Evolutionary conservation across 2,113 vertebrate genomes (phyloP).

Genomic region (Tichodroma muraria): DNA sequence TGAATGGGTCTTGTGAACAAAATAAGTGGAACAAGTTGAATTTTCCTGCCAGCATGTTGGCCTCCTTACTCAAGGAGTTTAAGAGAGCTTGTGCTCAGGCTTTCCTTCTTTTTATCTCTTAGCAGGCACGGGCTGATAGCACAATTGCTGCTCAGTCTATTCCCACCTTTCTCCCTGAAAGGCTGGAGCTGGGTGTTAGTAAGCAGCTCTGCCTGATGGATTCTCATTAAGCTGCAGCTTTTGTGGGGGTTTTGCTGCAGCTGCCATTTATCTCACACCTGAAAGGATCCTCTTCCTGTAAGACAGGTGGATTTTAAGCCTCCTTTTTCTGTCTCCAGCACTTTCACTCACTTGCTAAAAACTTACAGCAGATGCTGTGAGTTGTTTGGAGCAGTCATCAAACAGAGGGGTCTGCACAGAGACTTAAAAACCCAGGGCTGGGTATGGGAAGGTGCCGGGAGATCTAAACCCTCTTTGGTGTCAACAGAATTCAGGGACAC

Average conservation of each 20-base stretch:
- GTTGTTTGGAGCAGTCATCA: background rate
- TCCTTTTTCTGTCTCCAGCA: background rate
- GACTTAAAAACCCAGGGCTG: background rate
- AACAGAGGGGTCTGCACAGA: background rate
- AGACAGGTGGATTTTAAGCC: constrained; percentile 31
- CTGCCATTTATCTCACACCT: constrained; percentile 42
- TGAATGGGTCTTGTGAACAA: background rate
- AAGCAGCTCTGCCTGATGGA: constrained; percentile 48
- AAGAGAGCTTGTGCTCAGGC: background rate
- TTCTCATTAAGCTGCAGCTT: constrained; percentile 50
- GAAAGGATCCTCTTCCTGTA: background rate
- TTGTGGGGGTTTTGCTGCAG: constrained; percentile 15
- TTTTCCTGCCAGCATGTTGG: background rate
- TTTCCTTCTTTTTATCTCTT: background rate
- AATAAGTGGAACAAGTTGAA: background rate
- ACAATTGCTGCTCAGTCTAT: background rate
- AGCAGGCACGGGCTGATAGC: background rate
- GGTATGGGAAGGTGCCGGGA: background rate
- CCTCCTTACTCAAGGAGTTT: background rate
- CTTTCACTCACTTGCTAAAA: constrained; percentile 9
- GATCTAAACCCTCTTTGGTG: background rate
- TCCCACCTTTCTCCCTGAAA: background rate
- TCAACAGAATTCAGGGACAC: background rate
- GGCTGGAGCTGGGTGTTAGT: background rate
- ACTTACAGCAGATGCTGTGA: background rate